Conservation (phyloP, 2,113 vertebrate genomes). For the Colius striatus region DNA sequence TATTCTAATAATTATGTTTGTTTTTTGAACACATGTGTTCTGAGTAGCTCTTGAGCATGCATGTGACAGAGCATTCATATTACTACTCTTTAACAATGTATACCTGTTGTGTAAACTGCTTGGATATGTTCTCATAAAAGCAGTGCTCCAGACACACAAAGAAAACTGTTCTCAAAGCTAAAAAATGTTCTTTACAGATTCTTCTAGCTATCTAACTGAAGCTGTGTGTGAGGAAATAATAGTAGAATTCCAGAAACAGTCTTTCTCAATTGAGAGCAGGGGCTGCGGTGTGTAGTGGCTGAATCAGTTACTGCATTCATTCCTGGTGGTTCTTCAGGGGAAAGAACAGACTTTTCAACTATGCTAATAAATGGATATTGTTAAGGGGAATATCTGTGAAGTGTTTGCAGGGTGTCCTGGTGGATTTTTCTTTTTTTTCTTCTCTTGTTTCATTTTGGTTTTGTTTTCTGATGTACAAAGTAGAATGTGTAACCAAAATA, state of each 20-base stretch:
- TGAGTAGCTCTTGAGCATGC: background rate
- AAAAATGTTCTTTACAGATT: background rate
- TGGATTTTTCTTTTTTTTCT: background rate
- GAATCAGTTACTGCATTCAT: background rate
- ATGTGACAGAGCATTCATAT: fast-evolving
- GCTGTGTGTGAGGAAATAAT: background rate
- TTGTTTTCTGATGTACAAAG: background rate
- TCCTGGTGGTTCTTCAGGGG: background rate
- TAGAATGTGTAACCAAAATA: background rate
- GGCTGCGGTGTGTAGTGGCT: background rate
- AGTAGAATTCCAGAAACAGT: background rate
- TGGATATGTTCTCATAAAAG: background rate
- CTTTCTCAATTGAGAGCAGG: background rate
- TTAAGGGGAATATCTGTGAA: background rate
- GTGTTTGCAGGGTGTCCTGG: background rate
- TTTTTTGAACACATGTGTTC: background rate
- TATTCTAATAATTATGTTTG: background rate
- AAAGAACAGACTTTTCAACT: background rate
- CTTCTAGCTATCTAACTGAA: background rate
- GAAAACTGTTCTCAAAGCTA: background rate
- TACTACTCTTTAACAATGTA: background rate
- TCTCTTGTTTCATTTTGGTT: background rate
- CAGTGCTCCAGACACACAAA: background rate
- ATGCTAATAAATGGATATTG: background rate
- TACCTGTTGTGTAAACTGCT: background rate